Base-by-base conservation (phyloP, 2,797 vertebrate genomes). In the Hoplostethus mediterraneus region DNA sequence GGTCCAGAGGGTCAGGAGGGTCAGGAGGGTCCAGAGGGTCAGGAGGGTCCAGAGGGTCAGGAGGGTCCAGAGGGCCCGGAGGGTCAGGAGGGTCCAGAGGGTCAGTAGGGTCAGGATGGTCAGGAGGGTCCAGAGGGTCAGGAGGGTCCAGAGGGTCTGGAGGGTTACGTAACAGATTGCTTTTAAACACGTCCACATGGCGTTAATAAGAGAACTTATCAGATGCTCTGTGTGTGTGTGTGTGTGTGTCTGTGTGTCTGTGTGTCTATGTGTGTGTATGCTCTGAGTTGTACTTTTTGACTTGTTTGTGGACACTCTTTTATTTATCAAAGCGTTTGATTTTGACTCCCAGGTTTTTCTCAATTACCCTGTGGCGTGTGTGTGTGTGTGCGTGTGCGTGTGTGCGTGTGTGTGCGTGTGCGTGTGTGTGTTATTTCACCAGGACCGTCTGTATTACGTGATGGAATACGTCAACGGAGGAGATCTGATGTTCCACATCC, bases 401-500 rank as follows among this genome's bases (percentile, higher is more conserved):
- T 65, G 36, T 44, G 67, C 38, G 57, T 38, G 3, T 65, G 3
- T 62, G 16, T 47, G 16, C 17, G 51, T 66, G 63, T 55, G 13
- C 21, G 63, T 65, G 63, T 65, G 36, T 73, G 57, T 71, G 68
- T 68, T 71, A 31, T 51, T 79, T 56, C 67, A 66, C 16, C 82
- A 95, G 94, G 95, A 95, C 61, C 94, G 94, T 8, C 91, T 95
- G 60, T 95, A 95, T 81, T 98, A 97, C 25, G 96, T 97, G 80
- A 98, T 98, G 97, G 97, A 98, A 69, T 98, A 97, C 8, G 97
- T 98, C 68, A 96, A 97, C 0, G 97, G 97, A 4, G 97, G 97
- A 16, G 97, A 98, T 89, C 92, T 98, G 83, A 98, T 98, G 97
- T 98, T 97, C 89, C 97, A 98, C 92, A 98, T 98, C 80, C 96